Evolutionary conservation across 2,113 vertebrate species (phyloP), one percentile per base, ranked within the genome.

Genomic region (Cyanoliseus patagonus): DNA sequence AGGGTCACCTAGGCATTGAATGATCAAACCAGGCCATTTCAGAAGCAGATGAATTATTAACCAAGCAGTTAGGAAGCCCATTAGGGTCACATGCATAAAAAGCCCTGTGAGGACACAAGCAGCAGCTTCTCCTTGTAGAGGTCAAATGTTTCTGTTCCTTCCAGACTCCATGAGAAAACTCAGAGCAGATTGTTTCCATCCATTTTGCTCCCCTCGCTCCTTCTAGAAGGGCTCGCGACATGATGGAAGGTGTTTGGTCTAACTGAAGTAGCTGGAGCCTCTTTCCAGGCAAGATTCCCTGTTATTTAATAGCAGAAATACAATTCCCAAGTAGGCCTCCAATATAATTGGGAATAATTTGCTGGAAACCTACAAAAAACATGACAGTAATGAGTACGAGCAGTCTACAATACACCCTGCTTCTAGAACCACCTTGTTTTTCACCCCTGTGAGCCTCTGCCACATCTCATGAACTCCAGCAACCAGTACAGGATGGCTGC

Each of bases 1-100:
- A 89, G 83, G 95, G 90, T 98, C 96, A 96, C 93, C 86, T 93
- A 74, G 39, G 83, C 87, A 75, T 61, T 94, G 63, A 75, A 52
- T 57, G 72, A 79, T 53, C 62, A 88, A 91, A 83, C 52, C 3
- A 11, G 37, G 78, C 31, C 39, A 12, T 83, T 79, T 74, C 73
- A 89, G 70, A 86, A 76, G 35, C 0, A 0, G 15, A 39, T 17
- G 73, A 94, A 86, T 95, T 74, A 88, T 69, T 55, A 86, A 64
- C 68, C 64, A 93, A 70, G n/a, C 33, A 44, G 55, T 28, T 55
- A 87, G 31, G 83, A 94, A 72, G 83, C 31, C 57, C 63, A 75
- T 35, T 37, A 53, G 47, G 62, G 66, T 24, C 81, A 61, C 1
- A 17, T n/a, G 37, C 42, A 35, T 44, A 52, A 51, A 78, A 59